phyloP scores from a whole-genome alignment of 2,888 invertebrate genomes.

The Altica lythri region DNA sequence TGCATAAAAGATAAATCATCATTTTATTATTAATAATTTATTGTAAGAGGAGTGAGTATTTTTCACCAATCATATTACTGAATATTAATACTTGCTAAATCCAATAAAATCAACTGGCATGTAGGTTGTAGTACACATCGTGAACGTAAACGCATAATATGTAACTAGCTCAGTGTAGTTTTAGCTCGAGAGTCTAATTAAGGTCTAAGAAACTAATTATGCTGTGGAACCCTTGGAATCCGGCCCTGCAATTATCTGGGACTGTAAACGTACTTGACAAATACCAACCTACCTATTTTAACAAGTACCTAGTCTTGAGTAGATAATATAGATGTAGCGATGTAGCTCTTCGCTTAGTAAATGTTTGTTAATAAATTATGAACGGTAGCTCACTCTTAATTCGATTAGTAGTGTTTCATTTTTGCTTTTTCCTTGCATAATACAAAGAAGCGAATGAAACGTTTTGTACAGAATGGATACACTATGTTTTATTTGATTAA shows the following conservation, averaged over 20 bases:
- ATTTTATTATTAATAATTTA: too few species aligned
- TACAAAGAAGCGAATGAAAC: too few species aligned
- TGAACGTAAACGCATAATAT: slow-evolving; percentile 7
- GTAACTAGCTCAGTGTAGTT: slow-evolving; percentile 14
- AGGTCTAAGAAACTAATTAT: slow-evolving; percentile 32
- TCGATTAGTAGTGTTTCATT: background rate
- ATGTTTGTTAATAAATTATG: slow-evolving; percentile 14
- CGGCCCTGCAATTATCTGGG: slow-evolving; percentile 28
- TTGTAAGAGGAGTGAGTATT: too few species aligned
- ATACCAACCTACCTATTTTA: slow-evolving; percentile 6
- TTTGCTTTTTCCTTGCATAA: background rate
- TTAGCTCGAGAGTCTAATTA: slow-evolving; percentile 26
- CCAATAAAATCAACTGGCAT: slow-evolving; percentile 1
- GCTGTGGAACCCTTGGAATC: slow-evolving; percentile 17
- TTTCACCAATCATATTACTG: background rate
- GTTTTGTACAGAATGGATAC: too few species aligned
- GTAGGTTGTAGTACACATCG: background rate
- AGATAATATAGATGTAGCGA: slow-evolving; percentile 16
- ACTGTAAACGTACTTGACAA: slow-evolving; percentile 26
- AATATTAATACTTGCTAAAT: background rate
- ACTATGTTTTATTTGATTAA: too few species aligned
- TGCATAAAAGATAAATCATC: too few species aligned
- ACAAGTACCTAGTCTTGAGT: background rate
- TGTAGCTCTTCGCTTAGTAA: slow-evolving; percentile 13
- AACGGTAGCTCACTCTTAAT: background rate